Base-by-base conservation (phyloP, 2,888 invertebrate genomes). In the Agrotis puta region DNA sequence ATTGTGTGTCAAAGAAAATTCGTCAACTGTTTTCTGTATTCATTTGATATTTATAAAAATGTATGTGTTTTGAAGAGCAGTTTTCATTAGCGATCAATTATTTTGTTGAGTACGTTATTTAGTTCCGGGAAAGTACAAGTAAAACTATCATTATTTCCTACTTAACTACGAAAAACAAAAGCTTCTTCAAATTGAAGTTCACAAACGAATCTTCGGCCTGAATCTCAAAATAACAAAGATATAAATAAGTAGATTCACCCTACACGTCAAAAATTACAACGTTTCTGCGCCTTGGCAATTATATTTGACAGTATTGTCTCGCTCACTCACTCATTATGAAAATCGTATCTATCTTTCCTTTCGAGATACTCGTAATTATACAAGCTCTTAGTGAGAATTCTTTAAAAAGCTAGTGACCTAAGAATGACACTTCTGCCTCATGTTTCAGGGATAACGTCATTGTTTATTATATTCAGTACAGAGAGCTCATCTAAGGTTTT, bases 141-240 rank as follows among this genome's bases (percentile, higher is more conserved):
- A 48, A 67, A 43, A 22, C 27, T 22, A 13, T 24, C 13, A 45
- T 50, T 27, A 63, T 50, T 45, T 72, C 43, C 27, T 11, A 48
- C 24, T 24, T 24, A 51, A 24, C 39, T 2, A 13, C 20, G 0
- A 51, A 62, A 67, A 3, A 68, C 74, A 74, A 69, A 61, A 74
- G 67, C 56, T 61, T 43, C 22, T n/a, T 27, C 22, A 39, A 57
- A 63, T 50, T 6, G 39, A 64, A 56, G 24, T 74, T 74, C 69
- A 43, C 69, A 74, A 14, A 7, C 47, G 48, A 62, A 69, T 47
- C 24, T 56, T 14, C 9, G 56, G 27, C 47, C 22, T 22, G 51
- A n/a, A 78, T 64, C 54, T 22, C 65, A 56, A 56, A 56, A 5
- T 18, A 33, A 27, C 27, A 56, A n/a, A n/a, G 56, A 33, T 33